phyloP scores from a whole-genome alignment of 2,797 vertebrate species.

The Chiloscyllium punctatum region DNA sequence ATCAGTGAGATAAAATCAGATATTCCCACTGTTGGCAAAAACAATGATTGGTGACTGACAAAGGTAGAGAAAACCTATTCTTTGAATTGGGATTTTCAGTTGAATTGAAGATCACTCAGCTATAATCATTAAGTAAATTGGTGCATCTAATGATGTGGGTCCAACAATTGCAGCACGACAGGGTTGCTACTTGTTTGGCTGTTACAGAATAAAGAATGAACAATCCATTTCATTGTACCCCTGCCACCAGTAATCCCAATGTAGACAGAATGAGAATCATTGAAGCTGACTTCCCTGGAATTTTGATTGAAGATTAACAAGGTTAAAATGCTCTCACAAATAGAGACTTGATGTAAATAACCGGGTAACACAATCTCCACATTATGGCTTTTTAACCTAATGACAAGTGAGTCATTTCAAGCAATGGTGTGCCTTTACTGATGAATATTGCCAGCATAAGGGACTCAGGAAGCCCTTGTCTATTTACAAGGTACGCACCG shows the following conservation, averaged over 20 bases:
- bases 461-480: not conserved
- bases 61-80: too few species aligned
- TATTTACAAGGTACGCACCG: not conserved
- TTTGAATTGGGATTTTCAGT: not conserved
- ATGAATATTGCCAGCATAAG: not conserved
- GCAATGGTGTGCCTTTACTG: not conserved
- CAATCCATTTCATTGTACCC: too few species aligned
- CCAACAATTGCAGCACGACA: too few species aligned
- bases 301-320: not conserved
- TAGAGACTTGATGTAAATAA: not conserved
- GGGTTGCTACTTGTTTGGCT: too few species aligned
- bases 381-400: not conserved
- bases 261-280: not conserved
- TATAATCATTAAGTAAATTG: not conserved
- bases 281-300: not conserved
- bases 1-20: too few species aligned
- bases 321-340: not conserved
- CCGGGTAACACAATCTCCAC: not conserved
- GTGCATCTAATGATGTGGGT: not conserved
- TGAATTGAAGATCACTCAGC: not conserved
- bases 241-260: not conserved
- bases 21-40: too few species aligned
- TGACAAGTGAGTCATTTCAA: not conserved
- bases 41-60: too few species aligned
- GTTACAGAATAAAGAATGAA: too few species aligned